Base-by-base conservation (phyloP, 2,797 vertebrate genomes). In the Dromococcyx pavoninus region DNA sequence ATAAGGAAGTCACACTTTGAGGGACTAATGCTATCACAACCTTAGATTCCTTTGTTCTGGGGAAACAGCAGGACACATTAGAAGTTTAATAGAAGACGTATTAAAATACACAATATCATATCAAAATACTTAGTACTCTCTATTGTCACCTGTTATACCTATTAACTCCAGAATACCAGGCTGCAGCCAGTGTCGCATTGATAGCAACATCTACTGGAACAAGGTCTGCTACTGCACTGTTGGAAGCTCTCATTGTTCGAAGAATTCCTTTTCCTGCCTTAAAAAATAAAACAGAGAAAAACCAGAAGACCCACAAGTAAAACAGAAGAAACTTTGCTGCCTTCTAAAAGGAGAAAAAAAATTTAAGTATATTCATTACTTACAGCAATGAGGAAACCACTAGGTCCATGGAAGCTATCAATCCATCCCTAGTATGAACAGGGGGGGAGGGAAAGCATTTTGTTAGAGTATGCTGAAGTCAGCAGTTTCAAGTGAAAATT, bases 261-360 rank as follows among this genome's bases (percentile, higher is more conserved):
- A 99, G 98, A 97, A 99, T 99, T 95, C 99, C 99, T 97, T 99
- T 99, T 91, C 99, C 99, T 93, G 99, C 99, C 99, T 99, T 93
- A 65, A 97, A 93, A 81, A 90, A 97, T 70, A 97, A 95, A 96
- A 95, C 83, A 85, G 24, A 53, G 17, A 83, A 77, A 80, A 91
- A 94, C 97, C 82, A 97, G 64, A 96, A 95, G 53, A 92, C 8
- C 61, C 53, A 93, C 27, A 33, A 69, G 53, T 97, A 89, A 97
- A 67, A 82, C 25, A 96, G 16, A 57, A 6, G 37, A 93, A 84
- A 69, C 60, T 75, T 50, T 80, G 30, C 5, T 35, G 37, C 5
- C 37, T 95, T 77, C 48, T 30, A 74, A 79, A 93, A 32, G 28
- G 27, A 82, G 61, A 16, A 60, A 7, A 3, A 73, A 48, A 37